A percentile compares a stretch with the other conserved stretches of the same genome.
Conservation (phyloP, 2,113 vertebrate species). For the Saguinus imperator region DNA sequence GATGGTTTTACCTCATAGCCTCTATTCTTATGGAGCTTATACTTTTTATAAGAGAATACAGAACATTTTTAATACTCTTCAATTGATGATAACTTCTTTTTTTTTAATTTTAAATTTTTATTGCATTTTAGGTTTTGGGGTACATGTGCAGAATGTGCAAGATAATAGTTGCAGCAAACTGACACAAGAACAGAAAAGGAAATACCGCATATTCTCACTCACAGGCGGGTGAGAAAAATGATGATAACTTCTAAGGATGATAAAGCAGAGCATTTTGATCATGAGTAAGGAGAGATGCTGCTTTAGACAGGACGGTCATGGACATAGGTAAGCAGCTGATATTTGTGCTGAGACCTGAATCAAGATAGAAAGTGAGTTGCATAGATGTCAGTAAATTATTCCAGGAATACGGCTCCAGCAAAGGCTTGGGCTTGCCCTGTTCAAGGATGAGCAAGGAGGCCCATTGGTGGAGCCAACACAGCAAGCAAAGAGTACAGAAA, state of each 20-base stretch:
- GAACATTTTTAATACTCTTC: background rate
- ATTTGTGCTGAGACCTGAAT: background rate
- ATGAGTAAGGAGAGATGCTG: background rate
- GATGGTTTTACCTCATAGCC: background rate
- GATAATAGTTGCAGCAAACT: too few relatives aligned
- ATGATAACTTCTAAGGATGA: background rate
- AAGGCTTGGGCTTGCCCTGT: background rate
- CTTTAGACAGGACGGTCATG: background rate
- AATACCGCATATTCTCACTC: too few relatives aligned
- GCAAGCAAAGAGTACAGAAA: background rate
- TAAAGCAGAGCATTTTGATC: background rate
- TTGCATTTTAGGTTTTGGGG: too few relatives aligned
- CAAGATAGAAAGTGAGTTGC: background rate
- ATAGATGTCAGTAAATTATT: background rate
- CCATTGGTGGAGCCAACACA: background rate
- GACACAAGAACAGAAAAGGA: too few relatives aligned
- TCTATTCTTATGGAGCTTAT: background rate
- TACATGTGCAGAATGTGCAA: too few relatives aligned
- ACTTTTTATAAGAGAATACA: background rate
- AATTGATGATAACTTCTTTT: background rate
- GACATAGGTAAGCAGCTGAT: background rate
- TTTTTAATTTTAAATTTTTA: too few relatives aligned
- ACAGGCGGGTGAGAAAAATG: too few relatives aligned
- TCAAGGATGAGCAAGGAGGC: background rate
- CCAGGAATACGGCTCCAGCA: background rate